phyloP scores from a whole-genome alignment of 1,140 invertebrate species.

The Drosophila albomicans region DNA sequence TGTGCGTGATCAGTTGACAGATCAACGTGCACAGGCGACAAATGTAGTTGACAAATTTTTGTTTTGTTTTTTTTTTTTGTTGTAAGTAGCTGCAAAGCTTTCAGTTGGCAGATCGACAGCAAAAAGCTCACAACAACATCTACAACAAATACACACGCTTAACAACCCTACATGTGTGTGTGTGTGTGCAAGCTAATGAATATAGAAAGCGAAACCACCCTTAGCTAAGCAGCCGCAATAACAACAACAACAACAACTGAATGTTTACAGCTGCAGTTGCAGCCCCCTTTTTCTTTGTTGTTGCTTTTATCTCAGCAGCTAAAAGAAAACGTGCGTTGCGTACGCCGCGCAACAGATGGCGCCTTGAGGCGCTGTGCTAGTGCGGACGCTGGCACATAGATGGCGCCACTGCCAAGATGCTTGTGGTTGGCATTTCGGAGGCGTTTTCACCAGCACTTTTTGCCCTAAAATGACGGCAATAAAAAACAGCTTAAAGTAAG shows the following conservation, averaged over 20 bases:
- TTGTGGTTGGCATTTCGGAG: not conserved
- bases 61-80: no score
- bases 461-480: not conserved
- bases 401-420: conserved; percentile 52
- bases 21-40: not conserved
- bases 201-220: conserved; percentile 46
- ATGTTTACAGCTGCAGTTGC: conserved; percentile 31
- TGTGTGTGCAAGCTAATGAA: not conserved
- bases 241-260: not conserved
- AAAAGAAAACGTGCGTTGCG: conserved; percentile 46
- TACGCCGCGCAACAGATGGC: conserved; percentile 59
- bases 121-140: not conserved
- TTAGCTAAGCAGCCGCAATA: conserved; percentile 7
- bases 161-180: conserved; percentile 60
- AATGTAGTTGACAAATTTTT: no score
- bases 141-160: not conserved
- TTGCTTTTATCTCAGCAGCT: conserved; percentile 12
- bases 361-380: conserved; percentile 11
- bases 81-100: not conserved
- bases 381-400: conserved; percentile 23
- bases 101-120: not conserved
- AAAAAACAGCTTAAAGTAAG: conserved; percentile 2
- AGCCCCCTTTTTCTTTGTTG: conserved; percentile 12
- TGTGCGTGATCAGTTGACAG: conserved; percentile 5
- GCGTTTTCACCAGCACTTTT: not conserved